phyloP scores from a whole-genome alignment of 2,888 invertebrate genomes.

The Bombyx huttoni region DNA sequence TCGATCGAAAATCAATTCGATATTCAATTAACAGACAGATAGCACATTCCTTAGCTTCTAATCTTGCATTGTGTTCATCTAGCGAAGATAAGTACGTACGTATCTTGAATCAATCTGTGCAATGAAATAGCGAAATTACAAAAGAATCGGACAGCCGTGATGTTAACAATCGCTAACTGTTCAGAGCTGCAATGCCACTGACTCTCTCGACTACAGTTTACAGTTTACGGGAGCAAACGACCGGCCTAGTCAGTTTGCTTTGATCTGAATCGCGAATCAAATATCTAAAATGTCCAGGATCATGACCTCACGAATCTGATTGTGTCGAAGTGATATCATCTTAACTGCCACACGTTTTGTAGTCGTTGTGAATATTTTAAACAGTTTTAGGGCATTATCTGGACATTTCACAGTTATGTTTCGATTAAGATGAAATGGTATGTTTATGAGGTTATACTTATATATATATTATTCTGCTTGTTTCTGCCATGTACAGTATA shows the following conservation, averaged over 20 bases:
- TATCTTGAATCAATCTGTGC: slow-evolving; percentile 55
- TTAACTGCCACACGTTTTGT: slow-evolving; percentile 19
- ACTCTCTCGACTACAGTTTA: slow-evolving; percentile 28
- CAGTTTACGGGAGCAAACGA: slow-evolving; percentile 35
- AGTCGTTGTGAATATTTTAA: slow-evolving; percentile 22
- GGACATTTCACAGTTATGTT: slow-evolving; percentile 11
- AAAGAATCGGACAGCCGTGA: slow-evolving; percentile 48
- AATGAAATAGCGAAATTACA: slow-evolving; percentile 54
- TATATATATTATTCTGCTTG: too few species aligned
- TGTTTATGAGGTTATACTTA: too few species aligned
- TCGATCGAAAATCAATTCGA: slow-evolving; percentile 55
- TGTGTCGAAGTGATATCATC: slow-evolving; percentile 34
- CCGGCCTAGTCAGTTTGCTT: slow-evolving; percentile 17
- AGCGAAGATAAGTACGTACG: slow-evolving; percentile 29
- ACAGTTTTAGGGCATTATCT: slow-evolving; percentile 14
- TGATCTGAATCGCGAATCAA: slow-evolving; percentile 21
- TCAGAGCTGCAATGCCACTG: slow-evolving; percentile 29
- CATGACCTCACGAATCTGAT: slow-evolving; percentile 37
- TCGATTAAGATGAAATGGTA: too few species aligned
- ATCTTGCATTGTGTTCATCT: slow-evolving; percentile 45
- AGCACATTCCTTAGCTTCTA: slow-evolving; percentile 53
- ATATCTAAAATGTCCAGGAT: slow-evolving; percentile 26
- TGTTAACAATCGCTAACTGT: slow-evolving; percentile 62
- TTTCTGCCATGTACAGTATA: too few species aligned
- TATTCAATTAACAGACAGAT: slow-evolving; percentile 54